Evolutionary conservation across 2,113 vertebrate genomes (phyloP).

Genomic region (Columbina picui): DNA sequence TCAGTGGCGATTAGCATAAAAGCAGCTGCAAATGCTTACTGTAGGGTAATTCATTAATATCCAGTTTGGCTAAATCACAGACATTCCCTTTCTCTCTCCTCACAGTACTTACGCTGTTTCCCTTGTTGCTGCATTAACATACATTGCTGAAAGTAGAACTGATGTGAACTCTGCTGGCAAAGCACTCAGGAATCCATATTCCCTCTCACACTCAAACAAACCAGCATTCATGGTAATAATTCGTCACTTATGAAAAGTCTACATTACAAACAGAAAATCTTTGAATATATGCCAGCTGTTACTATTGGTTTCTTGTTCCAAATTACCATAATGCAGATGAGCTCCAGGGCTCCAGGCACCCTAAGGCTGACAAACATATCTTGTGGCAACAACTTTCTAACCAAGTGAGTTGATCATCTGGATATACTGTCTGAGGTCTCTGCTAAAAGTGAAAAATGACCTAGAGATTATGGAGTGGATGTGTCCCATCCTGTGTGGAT

Average conservation of each 20-base stretch:
- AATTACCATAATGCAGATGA: slow-evolving; percentile 52
- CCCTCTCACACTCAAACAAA: slow-evolving; percentile 29
- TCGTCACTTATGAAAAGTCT: slow-evolving; percentile 28
- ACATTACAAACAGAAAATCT: slow-evolving; percentile 49
- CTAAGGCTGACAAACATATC: neutral
- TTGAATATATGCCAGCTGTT: slow-evolving; percentile 35
- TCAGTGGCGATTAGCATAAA: slow-evolving; percentile 3
- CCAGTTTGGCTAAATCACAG: slow-evolving; percentile 47
- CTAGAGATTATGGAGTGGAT: neutral
- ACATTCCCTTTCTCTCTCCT: slow-evolving; percentile 35
- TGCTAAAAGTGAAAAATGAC: neutral
- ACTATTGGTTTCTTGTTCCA: slow-evolving; percentile 41
- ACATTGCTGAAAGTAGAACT: slow-evolving; percentile 63
- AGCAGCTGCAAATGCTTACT: slow-evolving; percentile 19
- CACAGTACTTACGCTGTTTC: slow-evolving; percentile 27
- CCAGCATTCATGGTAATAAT: slow-evolving; percentile 4
- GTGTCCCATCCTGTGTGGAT: neutral
- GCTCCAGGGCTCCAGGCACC: slow-evolving; percentile 22
- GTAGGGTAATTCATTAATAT: slow-evolving; percentile 36
- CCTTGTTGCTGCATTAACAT: slow-evolving; percentile 60
- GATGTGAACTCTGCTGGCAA: neutral
- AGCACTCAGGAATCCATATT: slow-evolving; percentile 20
- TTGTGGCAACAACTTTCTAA: neutral
- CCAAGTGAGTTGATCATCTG: neutral
- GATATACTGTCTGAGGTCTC: neutral